Evolutionary conservation across 1,140 invertebrate species (phyloP).

Genomic region (Pseudobourletiella spinata): DNA sequence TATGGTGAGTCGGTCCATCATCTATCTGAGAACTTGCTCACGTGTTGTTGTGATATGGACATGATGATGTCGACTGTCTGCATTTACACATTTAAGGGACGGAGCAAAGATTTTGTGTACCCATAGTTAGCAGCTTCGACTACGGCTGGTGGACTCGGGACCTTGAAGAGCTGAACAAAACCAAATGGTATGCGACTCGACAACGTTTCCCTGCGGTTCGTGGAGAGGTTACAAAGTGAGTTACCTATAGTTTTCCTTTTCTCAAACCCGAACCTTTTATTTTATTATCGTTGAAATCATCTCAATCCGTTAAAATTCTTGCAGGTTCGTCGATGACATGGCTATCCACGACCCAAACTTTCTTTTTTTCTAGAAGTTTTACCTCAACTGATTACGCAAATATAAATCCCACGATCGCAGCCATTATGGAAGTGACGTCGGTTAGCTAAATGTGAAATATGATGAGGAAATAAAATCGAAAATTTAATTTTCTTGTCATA

Average conservation of each 20-base stretch:
- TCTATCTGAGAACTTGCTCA: no score
- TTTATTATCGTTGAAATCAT: neutral
- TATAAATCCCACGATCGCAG: no score
- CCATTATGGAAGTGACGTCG: no score
- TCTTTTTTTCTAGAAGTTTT: conserved; percentile 19
- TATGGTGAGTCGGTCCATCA: no score
- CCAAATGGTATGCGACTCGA: conserved; percentile 24
- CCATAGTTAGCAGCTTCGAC: conserved; percentile 19
- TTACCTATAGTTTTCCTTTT: neutral
- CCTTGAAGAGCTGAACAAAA: conserved; percentile 12
- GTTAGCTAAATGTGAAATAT: no score
- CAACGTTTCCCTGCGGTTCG: conserved; percentile 21
- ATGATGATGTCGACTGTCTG: neutral
- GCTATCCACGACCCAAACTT: conserved; percentile 25
- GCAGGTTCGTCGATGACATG: conserved; percentile 33
- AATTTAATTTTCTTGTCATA: no score
- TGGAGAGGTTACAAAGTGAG: conserved; percentile 29
- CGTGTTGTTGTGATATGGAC: no score
- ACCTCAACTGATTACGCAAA: no score
- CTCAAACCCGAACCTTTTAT: neutral
- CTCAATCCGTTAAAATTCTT: conserved; percentile 2
- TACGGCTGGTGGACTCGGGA: conserved; percentile 32
- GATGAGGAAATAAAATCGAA: no score
- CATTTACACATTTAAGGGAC: conserved; percentile 12
- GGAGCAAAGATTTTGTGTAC: conserved; percentile 23